These are phyloP conservation scores for Illadopsis cleaveri DNA, from an alignment of 2,113 vertebrate genomes.

Conservation along the genomic window DNA sequence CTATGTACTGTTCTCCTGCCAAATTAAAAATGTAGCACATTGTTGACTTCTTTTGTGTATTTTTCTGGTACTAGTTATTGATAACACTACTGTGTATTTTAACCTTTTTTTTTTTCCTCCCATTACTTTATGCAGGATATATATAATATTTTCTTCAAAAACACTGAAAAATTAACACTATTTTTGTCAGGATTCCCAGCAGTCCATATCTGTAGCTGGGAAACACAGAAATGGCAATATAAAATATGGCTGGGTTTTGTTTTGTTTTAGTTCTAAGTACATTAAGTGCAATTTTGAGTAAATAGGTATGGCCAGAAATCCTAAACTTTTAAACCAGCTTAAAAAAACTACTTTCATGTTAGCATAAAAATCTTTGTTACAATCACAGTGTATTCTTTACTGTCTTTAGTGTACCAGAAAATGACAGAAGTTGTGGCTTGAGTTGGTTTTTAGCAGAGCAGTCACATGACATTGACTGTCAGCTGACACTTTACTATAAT, in stretches of 20 bases:
- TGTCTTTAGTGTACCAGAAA: neutral
- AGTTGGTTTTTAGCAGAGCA: neutral
- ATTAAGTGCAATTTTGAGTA: neutral
- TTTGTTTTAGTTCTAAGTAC: neutral
- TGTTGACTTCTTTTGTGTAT: neutral
- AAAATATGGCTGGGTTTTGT: neutral
- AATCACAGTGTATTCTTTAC: neutral
- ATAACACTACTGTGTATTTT: neutral
- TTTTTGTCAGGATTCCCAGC: neutral
- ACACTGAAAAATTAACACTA: neutral
- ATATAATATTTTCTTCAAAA: neutral
- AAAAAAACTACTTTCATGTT: neutral
- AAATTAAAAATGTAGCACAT: constrained; percentile 42
- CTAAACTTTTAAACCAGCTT: neutral
- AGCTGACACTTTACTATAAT: neutral
- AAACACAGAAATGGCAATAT: neutral
- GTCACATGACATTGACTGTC: neutral
- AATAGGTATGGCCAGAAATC: neutral
- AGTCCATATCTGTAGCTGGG: neutral
- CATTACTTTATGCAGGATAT: neutral
- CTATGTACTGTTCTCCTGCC: neutral
- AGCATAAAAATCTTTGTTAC: neutral
- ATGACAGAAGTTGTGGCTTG: neutral
- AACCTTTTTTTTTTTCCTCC: neutral
- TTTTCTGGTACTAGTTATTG: neutral